Evolutionary conservation across 1,140 invertebrate species (phyloP).

Genomic region (Musca vetustissima): DNA sequence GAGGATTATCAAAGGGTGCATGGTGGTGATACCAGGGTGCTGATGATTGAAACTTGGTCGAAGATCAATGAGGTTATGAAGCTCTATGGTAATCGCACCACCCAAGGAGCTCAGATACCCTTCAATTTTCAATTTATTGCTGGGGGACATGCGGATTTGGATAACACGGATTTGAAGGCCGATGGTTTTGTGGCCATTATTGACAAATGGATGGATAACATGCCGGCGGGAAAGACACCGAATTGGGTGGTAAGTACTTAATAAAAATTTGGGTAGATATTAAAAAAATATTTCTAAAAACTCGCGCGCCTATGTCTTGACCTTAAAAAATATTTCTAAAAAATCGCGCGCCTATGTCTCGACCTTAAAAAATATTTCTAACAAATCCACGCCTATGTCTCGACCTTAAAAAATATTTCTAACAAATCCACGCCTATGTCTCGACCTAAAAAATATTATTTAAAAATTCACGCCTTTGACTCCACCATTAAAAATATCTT

Average conservation of each 20-base stretch:
- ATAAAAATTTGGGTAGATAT: neutral
- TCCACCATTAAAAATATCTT: no score
- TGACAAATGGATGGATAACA: constrained; percentile 55
- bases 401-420: no score
- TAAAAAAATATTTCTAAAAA: no score
- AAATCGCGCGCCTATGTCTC: no score
- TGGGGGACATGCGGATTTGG: constrained; percentile 54
- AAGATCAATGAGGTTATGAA: constrained; percentile 56
- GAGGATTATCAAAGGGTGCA: constrained; percentile 59
- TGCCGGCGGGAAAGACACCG: constrained; percentile 53
- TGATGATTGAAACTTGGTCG: constrained; percentile 72
- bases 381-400: neutral
- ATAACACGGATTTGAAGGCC: constrained; percentile 56
- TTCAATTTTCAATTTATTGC: constrained; percentile 63
- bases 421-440: no score
- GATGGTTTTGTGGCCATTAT: constrained; percentile 53
- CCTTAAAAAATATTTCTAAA: no score
- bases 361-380: no score
- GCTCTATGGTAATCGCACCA: constrained; percentile 62
- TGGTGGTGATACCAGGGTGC: constrained; percentile 60
- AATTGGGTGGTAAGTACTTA: constrained; percentile 61
- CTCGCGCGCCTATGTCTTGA: no score
- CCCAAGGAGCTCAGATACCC: constrained; percentile 61
- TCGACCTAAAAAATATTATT: no score
- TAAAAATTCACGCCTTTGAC: no score